Percentiles rank a stretch among this genome's conserved stretches.
These are phyloP conservation scores for Anas bernieri DNA, from an alignment of 2,797 vertebrate species.

Conservation along the genomic window DNA sequence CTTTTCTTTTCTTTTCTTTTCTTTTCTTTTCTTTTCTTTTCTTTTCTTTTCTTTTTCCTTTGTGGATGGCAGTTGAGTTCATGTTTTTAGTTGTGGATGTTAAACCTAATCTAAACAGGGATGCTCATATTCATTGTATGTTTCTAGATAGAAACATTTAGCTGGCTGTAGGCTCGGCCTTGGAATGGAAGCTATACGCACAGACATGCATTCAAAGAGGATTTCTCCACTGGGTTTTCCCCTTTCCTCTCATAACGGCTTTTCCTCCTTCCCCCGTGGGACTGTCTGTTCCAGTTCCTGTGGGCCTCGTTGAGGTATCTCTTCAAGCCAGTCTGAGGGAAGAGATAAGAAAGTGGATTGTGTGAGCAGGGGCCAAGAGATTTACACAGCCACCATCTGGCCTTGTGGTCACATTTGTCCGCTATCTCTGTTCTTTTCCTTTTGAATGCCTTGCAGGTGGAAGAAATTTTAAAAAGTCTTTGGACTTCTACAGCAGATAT, in stretches of 20 bases:
- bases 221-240: not conserved
- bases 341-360: not conserved
- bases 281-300: not conserved
- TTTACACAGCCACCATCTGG: not conserved
- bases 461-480: not conserved
- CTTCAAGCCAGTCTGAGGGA: not conserved
- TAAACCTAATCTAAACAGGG: not conserved
- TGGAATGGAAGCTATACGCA: not conserved
- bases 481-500: not conserved
- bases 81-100: not conserved
- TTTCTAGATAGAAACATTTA: not conserved
- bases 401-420: not conserved
- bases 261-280: not conserved
- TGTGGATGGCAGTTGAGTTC: not conserved
- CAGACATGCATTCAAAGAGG: not conserved
- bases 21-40: not conserved
- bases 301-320: not conserved
- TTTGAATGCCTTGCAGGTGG: not conserved
- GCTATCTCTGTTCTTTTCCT: not conserved
- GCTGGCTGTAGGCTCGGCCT: not conserved
- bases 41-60: not conserved
- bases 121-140: not conserved
- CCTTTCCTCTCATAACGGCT: not conserved
- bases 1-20: no score
- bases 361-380: not conserved